These are phyloP conservation scores for Brachionus angularis DNA, from an alignment of 1,140 invertebrate genomes.

Conservation along the genomic window DNA sequence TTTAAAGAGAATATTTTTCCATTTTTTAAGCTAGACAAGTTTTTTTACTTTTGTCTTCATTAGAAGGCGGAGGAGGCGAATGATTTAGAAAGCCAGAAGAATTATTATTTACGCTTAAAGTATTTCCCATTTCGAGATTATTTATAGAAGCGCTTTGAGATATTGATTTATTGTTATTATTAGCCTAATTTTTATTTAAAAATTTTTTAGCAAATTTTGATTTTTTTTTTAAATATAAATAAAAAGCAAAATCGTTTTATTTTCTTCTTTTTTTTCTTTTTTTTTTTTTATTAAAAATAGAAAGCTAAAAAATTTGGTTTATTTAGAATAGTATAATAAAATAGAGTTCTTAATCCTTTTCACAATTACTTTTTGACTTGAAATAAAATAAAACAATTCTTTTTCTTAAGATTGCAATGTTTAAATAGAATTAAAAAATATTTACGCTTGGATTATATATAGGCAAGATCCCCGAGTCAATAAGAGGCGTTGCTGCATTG, in stretches of 20 bases:
- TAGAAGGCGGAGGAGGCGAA: conserved; percentile 18
- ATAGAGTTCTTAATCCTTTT: not conserved
- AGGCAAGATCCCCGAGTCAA: not conserved
- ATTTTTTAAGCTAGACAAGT: no score
- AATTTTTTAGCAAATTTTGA: not conserved
- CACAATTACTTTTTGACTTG: conserved; percentile 14
- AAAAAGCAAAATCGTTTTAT: no score
- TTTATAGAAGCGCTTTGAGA: no score
- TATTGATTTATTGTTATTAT: no score
- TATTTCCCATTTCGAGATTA: no score
- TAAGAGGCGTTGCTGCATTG: not conserved
- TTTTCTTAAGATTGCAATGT: not conserved
- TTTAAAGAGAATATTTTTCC: no score
- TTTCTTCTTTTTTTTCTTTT: no score
- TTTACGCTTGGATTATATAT: conserved; percentile 7
- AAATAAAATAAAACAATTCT: not conserved
- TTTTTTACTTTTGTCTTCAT: no score
- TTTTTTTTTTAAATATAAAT: conserved; percentile 22
- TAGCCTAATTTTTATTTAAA: conserved; percentile 29
- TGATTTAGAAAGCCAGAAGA: conserved; percentile 8
- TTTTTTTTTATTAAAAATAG: no score
- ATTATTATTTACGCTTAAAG: not conserved
- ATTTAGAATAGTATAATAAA: not conserved
- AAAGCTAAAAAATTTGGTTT: not conserved
- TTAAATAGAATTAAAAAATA: not conserved